Conservation (phyloP, 2,888 invertebrate species). For the Sphinx pinastri region DNA sequence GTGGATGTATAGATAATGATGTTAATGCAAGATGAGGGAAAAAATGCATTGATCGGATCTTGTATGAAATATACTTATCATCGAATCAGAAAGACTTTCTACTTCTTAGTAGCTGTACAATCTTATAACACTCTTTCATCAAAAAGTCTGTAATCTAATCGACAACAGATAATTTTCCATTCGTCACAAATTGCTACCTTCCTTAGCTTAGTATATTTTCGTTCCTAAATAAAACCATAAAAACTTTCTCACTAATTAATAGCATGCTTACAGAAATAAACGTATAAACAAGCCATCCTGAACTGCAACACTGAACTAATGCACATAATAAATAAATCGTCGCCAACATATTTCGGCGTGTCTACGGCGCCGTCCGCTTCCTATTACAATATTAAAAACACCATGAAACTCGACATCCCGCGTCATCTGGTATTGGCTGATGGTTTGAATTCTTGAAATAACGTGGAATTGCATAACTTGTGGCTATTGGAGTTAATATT, state of each 20-base stretch:
- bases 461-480: not conserved
- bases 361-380: slow-evolving; percentile 8
- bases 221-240: not conserved
- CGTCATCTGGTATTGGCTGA: not conserved
- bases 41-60: not conserved
- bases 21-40: not conserved
- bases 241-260: not conserved
- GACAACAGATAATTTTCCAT: too few relatives aligned
- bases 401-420: slow-evolving; percentile 11
- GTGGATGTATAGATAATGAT: not conserved
- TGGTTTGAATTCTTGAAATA: not conserved
- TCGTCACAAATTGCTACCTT: too few relatives aligned
- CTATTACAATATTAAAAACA: slow-evolving; percentile 3
- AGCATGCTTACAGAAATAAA: not conserved
- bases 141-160: too few relatives aligned
- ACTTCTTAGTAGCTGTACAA: not conserved
- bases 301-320: slow-evolving; percentile 18
- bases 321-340: slow-evolving; percentile 15
- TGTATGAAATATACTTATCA: not conserved
- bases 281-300: slow-evolving; percentile 17
- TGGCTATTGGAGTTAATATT: not conserved
- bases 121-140: not conserved
- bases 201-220: too few relatives aligned
- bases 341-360: not conserved
- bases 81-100: not conserved